Conservation (phyloP, 2,888 invertebrate species). For the Melieria omissa region DNA sequence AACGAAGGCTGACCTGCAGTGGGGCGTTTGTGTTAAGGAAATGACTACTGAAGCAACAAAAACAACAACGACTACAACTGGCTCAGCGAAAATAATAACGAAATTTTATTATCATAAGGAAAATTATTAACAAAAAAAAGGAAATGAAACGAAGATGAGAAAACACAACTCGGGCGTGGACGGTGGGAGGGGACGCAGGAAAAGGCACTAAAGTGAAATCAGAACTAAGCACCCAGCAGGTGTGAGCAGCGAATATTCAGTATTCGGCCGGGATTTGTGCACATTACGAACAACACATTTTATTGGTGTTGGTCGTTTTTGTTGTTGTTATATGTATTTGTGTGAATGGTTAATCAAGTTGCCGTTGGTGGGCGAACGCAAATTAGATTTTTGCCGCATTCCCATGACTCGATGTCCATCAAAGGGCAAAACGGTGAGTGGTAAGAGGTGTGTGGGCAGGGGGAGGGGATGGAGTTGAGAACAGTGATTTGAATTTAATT, state of each 20-base stretch:
- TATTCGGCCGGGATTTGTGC: too few relatives aligned
- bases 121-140: constrained; percentile 13
- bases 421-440: neutral
- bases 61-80: too few relatives aligned
- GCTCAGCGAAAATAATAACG: too few relatives aligned
- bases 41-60: too few relatives aligned
- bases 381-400: neutral
- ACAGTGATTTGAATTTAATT: constrained; percentile 13
- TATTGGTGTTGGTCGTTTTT: too few relatives aligned
- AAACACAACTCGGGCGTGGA: neutral
- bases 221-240: neutral
- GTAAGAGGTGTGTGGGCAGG: too few relatives aligned
- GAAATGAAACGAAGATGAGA: neutral
- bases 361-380: too few relatives aligned
- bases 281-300: too few relatives aligned
- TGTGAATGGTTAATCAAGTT: too few relatives aligned
- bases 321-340: too few relatives aligned
- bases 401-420: neutral
- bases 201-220: neutral
- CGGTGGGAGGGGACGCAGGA: neutral
- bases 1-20: too few relatives aligned
- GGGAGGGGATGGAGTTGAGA: neutral
- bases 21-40: too few relatives aligned
- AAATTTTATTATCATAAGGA: constrained; percentile 21
- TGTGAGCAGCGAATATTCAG: neutral